Base-by-base conservation (phyloP, 1,140 invertebrate genomes). In the Epicauta chinensis region DNA sequence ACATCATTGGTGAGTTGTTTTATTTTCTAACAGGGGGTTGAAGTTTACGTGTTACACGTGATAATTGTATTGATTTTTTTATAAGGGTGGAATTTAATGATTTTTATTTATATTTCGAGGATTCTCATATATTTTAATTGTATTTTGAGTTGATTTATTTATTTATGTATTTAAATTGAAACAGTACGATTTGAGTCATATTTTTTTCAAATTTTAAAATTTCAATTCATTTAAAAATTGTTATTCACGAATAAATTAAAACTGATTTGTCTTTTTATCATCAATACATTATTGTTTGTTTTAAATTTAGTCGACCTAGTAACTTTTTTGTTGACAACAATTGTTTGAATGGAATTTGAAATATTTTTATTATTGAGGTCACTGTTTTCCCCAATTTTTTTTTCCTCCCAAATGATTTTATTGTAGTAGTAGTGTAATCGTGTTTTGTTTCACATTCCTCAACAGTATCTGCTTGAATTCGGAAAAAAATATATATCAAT, bases 301-400 rank as follows among this genome's bases (percentile, higher is more conserved):
- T n/a, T 34, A 34, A 34, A 34, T 34, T 34, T 54, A 49, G 29
- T 50, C 40, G 59, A 55, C 56, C 51, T 57, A 55, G 41, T 49
- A 59, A 50, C 16, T 55, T 56, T 52, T 57, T 54, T 57, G 43
- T 59, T 58, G 52, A 34, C 32, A 34, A 34, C 3, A 34, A 34
- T 34, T 34, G 10, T 34, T 34, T 34, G 32, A 30, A 56, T 51
- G 50, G 63, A 62, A 67, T 67, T 67, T 49, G 36, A 65, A 65
- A 61, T 60, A 67, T 67, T 64, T 61, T 56, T 55, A 42, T 57
- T 63, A 66, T 61, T 62, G 59, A 59, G 65, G 65, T 66, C 64
- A 61, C 48, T 56, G 52, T 53, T 65, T 63, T 59, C 55, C 56
- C 55, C 56, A 53, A 60, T 56, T 64, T 60, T 57, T 50, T 55